Conservation (phyloP, 2,888 invertebrate species). For the Macaria liturata region DNA sequence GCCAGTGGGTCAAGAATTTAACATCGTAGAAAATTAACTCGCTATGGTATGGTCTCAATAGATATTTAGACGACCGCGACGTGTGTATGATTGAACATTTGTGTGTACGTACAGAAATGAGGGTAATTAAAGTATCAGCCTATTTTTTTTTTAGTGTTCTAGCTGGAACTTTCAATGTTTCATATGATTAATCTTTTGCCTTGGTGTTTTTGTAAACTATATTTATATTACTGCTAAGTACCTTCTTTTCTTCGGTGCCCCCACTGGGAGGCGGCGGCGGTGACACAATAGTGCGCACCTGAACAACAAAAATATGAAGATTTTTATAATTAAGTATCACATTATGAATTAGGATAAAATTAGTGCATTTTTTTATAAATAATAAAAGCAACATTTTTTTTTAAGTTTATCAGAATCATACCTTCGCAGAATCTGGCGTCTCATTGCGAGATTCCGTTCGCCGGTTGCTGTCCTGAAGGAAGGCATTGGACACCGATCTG, state of each 20-base stretch:
- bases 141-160: no score
- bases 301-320: constrained; percentile 21
- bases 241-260: constrained; percentile 35
- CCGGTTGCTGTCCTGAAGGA: constrained; percentile 71
- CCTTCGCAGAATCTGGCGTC: constrained; percentile 73
- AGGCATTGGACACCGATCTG: constrained; percentile 73
- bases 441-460: constrained; percentile 68
- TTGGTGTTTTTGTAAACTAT: no score
- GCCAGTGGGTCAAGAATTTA: constrained; percentile 28
- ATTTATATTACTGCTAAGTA: constrained; percentile 1
- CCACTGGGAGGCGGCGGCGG: constrained; percentile 26
- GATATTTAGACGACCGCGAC: constrained; percentile 1
- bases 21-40: constrained; percentile 8
- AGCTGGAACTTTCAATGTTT: no score
- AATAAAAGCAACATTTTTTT: no score
- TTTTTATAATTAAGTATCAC: neutral
- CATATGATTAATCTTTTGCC: no score
- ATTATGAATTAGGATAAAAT: no score
- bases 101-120: constrained; percentile 4
- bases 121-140: neutral
- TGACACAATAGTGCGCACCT: constrained; percentile 37
- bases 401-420: constrained; percentile 26
- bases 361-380: no score
- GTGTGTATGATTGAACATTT: constrained; percentile 16
- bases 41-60: neutral